A percentile compares a stretch with the other conserved stretches of the same genome.
Conservation (phyloP, 2,113 vertebrate species). For the Cricetomys ansorgei region DNA sequence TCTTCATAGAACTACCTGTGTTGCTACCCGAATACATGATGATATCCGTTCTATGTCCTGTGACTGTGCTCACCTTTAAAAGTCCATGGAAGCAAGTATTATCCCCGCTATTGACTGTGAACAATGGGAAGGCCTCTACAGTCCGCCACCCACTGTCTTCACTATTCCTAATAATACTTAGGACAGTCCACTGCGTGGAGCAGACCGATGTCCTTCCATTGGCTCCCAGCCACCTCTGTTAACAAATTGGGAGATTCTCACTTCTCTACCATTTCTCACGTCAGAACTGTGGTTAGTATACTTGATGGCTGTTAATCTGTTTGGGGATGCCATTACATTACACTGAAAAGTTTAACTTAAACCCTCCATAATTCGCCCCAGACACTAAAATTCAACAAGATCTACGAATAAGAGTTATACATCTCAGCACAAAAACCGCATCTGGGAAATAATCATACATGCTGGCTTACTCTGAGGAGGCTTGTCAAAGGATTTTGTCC, state of each 20-base stretch:
- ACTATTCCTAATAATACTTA: not conserved
- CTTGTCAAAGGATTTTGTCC: slow-evolving; percentile 15
- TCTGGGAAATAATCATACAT: not conserved
- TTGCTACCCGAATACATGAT: slow-evolving; percentile 38
- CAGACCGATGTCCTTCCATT: not conserved
- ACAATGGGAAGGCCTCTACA: not conserved
- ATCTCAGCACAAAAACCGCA: not conserved
- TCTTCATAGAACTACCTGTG: slow-evolving; percentile 28
- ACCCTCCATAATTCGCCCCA: not conserved
- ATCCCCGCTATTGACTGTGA: not conserved
- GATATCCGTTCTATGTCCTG: not conserved
- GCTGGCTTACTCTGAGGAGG: not conserved
- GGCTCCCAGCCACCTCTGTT: not conserved
- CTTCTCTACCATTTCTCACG: not conserved
- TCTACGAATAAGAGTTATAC: not conserved
- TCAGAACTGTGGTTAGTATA: not conserved
- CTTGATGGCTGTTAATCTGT: not conserved
- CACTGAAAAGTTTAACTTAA: not conserved
- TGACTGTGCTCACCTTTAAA: not conserved
- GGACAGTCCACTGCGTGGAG: not conserved
- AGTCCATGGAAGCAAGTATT: not conserved
- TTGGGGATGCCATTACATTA: not conserved
- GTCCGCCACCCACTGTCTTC: slow-evolving; percentile 2
- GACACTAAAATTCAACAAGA: not conserved
- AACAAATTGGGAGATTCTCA: not conserved